Conservation (phyloP, 1,140 invertebrate species). For the Acromyrmex charruanus region DNA sequence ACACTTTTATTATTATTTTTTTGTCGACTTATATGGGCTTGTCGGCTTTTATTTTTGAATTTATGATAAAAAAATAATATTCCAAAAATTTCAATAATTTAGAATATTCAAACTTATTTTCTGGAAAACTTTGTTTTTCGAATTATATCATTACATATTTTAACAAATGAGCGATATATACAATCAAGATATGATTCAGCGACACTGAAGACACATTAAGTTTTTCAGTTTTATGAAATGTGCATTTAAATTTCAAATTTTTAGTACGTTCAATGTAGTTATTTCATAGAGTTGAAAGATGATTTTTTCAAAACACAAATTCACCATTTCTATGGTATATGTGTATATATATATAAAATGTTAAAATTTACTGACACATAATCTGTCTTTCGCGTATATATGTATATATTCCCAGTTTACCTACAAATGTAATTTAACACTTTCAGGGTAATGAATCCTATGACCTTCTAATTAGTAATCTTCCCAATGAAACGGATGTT, state of each 20-base stretch:
- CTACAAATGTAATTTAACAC: constrained; percentile 47
- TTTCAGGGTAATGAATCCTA: constrained; percentile 82
- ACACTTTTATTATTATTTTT: too few relatives aligned
- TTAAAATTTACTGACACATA: neutral
- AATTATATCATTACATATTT: too few relatives aligned
- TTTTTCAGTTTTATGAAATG: neutral
- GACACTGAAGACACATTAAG: neutral
- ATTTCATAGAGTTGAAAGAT: neutral
- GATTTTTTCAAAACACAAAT: neutral
- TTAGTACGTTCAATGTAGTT: neutral
- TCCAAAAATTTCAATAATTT: too few relatives aligned
- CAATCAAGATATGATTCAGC: neutral
- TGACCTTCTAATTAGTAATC: constrained; percentile 87
- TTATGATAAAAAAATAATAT: too few relatives aligned
- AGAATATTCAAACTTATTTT: too few relatives aligned
- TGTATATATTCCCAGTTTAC: neutral
- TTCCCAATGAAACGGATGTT: constrained; percentile 85
- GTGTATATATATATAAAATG: neutral
- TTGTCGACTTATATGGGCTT: too few relatives aligned
- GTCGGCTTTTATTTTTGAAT: too few relatives aligned
- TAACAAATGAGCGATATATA: neutral
- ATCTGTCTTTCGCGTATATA: neutral
- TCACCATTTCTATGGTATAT: neutral
- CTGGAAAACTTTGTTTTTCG: too few relatives aligned
- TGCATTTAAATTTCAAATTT: neutral